Evolutionary conservation across 1,140 invertebrate species (phyloP), one percentile per base, ranked within the genome.

Genomic region (Drosophila mojavensis): DNA sequence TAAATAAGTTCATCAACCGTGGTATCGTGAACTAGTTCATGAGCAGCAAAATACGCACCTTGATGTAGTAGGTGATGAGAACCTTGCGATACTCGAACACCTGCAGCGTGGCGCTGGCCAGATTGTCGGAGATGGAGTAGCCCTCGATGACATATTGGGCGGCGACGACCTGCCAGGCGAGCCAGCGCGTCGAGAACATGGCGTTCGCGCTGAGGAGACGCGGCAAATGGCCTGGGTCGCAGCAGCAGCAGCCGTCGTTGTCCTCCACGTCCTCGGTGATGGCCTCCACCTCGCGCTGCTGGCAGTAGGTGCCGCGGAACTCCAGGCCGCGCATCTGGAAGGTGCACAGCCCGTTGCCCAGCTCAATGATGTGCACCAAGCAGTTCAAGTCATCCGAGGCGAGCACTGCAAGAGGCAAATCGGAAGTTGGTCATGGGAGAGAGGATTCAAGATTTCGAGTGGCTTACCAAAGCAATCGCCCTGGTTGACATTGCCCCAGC

Each of bases 361-460:
- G 94, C 93, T 99, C 99, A 50, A 99, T 97, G 53, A 99, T 97
- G 92, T 99, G 99, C 1, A 99, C 98, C 26, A 99, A 93, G 91
- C 98, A 99, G 93, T 99, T 99, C 1, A 99, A 94, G 91, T 99
- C 98, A 93, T 99, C 98, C 0, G 98, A 99, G 3, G 98, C 98
- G 69, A 99, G 94, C 56, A 99, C 97, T 94, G 83, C 0, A 13
- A 90, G 66, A 43, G 33, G 17, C 1, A 0, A 60, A 24, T 3
- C 17, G 10, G 5, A 15, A 48, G 1, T 41, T 5, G 33, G 24
- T 4, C 4, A 17, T 11, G 13, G 2, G 28, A 5, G 10, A 6
- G 28, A n/a, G 3, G 10, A 1, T 5, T 5, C 10, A 17, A 45
- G 11, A 39, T 2, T 4, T n/a, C 0, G 1, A 7, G n/a, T 5